Base-by-base conservation (phyloP, 2,797 vertebrate genomes). In the Molossus alvarezi region DNA sequence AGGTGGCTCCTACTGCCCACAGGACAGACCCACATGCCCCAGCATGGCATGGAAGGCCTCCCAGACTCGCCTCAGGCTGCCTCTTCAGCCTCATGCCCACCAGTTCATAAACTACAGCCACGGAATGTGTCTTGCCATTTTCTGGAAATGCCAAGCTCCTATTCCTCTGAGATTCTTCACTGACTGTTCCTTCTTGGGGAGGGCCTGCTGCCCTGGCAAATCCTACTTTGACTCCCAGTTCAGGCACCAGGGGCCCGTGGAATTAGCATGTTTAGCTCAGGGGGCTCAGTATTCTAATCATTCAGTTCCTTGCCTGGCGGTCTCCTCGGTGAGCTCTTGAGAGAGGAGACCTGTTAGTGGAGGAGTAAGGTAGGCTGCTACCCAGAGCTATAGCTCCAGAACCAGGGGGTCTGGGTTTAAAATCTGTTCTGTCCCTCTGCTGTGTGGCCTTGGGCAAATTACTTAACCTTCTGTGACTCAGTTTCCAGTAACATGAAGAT, bases 401-500 rank as follows among this genome's bases (percentile, higher is more conserved):
- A 33, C 9, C 64, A 55, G 14, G 33, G 1, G 18, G 27, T 76
- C 82, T 58, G 33, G 13, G 14, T 29, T 89, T 75, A 23, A 90
- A 75, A 72, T 3, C 27, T 76, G 12, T 67, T 75, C 29, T 65
- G 17, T 33, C 62, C 62, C 9, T 88, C 88, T 65, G 69, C 83
- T 75, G 1, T 53, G 33, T 29, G 18, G 45, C n/a, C 75, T 80
- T 64, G 41, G 41, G 72, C 27, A 93, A 93, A 73, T 87, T 3
- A 25, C 57, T 83, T n/a, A 73, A 65, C 13, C 21, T 27, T 96
- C 75, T 69, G 48, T 90, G 71, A 13, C 65, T 89, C 23, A 4
- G 20, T 86, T 95, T 65, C 65, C 58, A 86, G 73, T 58, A 72
- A 75, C 67, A 80, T 58, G 64, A 90, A 41, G 73, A 37, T 37